Evolutionary conservation across 2,113 vertebrate genomes (phyloP).

Genomic region (Aspiorhynchus laticeps): DNA sequence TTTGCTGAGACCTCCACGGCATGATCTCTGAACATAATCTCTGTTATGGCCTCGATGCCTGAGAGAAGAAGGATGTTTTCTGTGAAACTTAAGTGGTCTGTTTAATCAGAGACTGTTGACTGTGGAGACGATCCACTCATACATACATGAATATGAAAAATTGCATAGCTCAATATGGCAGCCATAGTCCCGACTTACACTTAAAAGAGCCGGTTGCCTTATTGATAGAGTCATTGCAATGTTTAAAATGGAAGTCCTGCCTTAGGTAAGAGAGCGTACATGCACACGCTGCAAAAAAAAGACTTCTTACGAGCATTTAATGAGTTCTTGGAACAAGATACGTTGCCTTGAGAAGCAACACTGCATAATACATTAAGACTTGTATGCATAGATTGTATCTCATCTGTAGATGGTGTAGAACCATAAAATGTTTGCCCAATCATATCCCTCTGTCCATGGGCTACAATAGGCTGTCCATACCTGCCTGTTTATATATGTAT

Average conservation of each 20-base stretch:
- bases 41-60: neutral
- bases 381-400: too few relatives aligned
- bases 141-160: neutral
- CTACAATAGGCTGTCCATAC: too few relatives aligned
- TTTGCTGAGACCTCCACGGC: neutral
- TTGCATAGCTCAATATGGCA: neutral
- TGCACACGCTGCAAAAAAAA: neutral
- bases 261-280: neutral
- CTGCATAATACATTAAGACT: neutral
- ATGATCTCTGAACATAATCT: neutral
- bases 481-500: too few relatives aligned
- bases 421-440: too few relatives aligned
- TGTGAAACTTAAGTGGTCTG: neutral
- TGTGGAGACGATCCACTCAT: neutral
- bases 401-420: too few relatives aligned
- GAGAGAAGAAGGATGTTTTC: constrained; percentile 3
- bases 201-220: neutral
- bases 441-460: too few relatives aligned
- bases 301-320: too few relatives aligned
- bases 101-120: constrained; percentile 1
- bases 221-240: neutral
- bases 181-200: neutral
- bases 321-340: too few relatives aligned
- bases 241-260: neutral
- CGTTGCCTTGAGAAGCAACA: too few relatives aligned